phyloP scores from a whole-genome alignment of 2,888 invertebrate genomes.

The Dynastes tityus region DNA sequence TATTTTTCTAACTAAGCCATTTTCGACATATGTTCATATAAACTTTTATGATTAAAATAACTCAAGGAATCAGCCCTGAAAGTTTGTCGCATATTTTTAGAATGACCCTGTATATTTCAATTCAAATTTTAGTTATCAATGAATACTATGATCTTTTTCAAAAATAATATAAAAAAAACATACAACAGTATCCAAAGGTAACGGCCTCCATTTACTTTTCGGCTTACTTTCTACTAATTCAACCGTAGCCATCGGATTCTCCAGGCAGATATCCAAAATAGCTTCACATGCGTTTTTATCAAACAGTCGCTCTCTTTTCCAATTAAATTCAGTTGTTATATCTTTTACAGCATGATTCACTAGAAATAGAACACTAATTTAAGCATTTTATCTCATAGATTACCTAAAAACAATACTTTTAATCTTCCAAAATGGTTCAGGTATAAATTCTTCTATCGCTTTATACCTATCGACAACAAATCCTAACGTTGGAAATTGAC shows the following conservation, averaged over 20 bases:
- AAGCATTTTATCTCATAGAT: conserved; percentile 1
- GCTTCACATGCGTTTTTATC: conserved; percentile 88
- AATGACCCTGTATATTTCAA: too few species aligned
- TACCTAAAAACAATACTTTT: conserved; percentile 74
- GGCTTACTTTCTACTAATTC: conserved; percentile 86
- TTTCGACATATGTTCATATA: too few species aligned
- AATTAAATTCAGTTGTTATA: conserved; percentile 87
- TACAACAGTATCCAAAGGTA: conserved; percentile 96
- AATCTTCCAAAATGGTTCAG: conserved; percentile 97
- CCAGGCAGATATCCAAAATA: conserved; percentile 85
- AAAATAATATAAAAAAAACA: conserved; percentile 64
- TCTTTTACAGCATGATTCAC: conserved; percentile 86
- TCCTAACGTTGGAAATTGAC: conserved; percentile 99
- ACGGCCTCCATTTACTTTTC: conserved; percentile 96
- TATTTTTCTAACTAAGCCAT: too few species aligned
- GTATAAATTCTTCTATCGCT: conserved; percentile 91
- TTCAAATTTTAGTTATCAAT: too few species aligned
- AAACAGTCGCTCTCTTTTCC: conserved; percentile 92
- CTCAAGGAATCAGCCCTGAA: too few species aligned
- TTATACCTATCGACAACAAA: conserved; percentile 99
- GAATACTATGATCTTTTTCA: too few species aligned
- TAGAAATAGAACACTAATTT: conserved; percentile 67
- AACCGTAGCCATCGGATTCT: conserved; percentile 83
- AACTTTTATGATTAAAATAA: too few species aligned
- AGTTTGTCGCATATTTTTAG: too few species aligned